Base-by-base conservation (phyloP, 2,888 invertebrate species). In the Sphecodes monilicornis region DNA sequence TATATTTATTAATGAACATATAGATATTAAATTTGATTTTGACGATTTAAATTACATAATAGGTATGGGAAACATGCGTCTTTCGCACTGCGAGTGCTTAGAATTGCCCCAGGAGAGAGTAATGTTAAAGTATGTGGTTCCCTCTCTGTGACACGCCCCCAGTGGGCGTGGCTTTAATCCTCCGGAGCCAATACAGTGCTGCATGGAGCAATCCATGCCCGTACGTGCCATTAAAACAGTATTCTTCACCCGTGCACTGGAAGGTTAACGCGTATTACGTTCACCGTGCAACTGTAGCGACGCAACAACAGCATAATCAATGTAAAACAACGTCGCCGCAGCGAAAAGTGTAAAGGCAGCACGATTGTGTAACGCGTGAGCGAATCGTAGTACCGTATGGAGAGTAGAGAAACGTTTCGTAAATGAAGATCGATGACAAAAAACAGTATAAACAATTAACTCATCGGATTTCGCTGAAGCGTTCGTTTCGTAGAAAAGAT, bases 241-340 rank as follows among this genome's bases (percentile, higher is more conserved):
- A 60, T 60, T 18, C 11, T 16, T 29, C 60, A 29, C 60, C 60
- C 29, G 29, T 60, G 60, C 60, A 60, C 60, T 60, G 29, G 26
- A 8, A 18, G 8, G 29, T 60, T 60, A 66, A 66, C 66, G 32
- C 22, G 36, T 10, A 66, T 36, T 4, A 36, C 66, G 36, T 32
- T 32, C 36, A 36, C 36, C 66, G 66, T 87, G 87, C 78, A 88
- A 87, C 73, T 77, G 78, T 66, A 66, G 66, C 75, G 64, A 74
- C 68, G 74, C 68, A 50, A 74, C 66, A 77, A 78, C 54, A 66
- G 57, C 26, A 10, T 68, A 66, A 74, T 78, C 74, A 60, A 81
- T 71, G 39, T 54, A 68, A 77, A 85, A 74, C 60, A 85, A 26
- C 39, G 60, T 64, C 74, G 50, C 43, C 70, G 54, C 43, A 76